phyloP scores from a whole-genome alignment of 2,888 invertebrate genomes.

The Dryocosmus kuriphilus region DNA sequence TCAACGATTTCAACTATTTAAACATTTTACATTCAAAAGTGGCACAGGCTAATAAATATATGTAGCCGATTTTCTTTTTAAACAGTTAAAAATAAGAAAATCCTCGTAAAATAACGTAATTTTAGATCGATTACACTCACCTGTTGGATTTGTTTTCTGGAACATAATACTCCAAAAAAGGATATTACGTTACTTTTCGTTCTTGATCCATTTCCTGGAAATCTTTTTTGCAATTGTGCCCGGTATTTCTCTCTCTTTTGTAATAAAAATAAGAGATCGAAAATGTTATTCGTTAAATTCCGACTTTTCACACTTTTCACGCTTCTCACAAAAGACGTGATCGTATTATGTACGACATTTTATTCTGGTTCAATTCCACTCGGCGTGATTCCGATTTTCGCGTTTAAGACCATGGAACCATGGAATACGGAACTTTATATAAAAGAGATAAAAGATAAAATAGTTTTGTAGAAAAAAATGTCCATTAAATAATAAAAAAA shows the following conservation, averaged over 20 bases:
- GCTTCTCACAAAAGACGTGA: no score
- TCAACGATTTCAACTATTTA: neutral
- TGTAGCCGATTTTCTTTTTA: neutral
- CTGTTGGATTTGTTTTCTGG: neutral
- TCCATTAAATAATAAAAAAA: no score
- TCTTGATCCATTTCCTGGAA: neutral
- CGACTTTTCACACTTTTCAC: neutral
- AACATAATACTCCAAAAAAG: neutral
- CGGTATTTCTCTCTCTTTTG: neutral
- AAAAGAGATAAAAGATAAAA: no score
- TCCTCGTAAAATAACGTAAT: neutral
- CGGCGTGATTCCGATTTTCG: neutral
- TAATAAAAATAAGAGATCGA: no score
- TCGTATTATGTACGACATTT: no score
- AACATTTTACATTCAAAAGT: neutral
- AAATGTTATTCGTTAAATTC: neutral
- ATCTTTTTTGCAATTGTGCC: neutral
- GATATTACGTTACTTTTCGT: neutral
- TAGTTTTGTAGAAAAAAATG: no score
- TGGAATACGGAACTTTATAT: neutral
- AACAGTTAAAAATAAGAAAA: neutral
- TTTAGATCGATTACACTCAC: constrained; percentile 2
- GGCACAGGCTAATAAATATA: neutral
- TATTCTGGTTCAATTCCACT: neutral
- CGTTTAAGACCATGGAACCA: neutral